Percentiles rank a stretch among this genome's conserved stretches.
These are phyloP conservation scores for Parnassius glacialis DNA, from an alignment of 2,888 invertebrate species.

Conservation along the genomic window DNA sequence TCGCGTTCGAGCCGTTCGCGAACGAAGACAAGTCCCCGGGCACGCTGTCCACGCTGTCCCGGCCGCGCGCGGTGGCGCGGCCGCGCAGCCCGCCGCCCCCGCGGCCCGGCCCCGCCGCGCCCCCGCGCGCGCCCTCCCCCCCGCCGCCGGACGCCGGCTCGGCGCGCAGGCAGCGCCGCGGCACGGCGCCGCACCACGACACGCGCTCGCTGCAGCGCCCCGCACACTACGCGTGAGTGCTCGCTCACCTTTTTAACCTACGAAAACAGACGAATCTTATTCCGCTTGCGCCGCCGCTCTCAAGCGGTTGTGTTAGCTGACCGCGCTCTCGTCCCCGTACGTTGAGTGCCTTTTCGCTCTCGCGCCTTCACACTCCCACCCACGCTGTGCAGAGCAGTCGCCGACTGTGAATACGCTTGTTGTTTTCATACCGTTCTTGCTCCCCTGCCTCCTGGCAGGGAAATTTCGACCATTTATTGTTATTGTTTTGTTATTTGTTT, in stretches of 20 bases:
- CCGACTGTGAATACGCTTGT: no score
- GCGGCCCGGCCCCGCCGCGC: constrained; percentile 31
- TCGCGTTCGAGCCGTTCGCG: constrained; percentile 94
- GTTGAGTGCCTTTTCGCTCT: no score
- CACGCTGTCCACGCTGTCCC: constrained; percentile 50
- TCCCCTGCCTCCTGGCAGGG: no score
- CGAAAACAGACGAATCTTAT: no score
- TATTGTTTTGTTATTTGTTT: no score
- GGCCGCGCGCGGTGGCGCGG: constrained; percentile 28
- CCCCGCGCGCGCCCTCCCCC: constrained; percentile 46
- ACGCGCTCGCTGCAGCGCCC: constrained; percentile 84
- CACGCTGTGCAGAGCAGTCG: no score
- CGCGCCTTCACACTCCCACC: no score
- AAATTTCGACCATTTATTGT: no score
- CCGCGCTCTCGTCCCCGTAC: no score
- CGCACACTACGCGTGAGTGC: constrained; percentile 64
- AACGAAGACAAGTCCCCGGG: constrained; percentile 86
- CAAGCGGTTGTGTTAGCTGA: no score
- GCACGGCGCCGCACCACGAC: constrained; percentile 74
- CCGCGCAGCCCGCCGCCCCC: constrained; percentile 48
- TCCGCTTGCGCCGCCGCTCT: no score
- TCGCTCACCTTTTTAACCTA: background rate
- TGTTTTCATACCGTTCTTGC: no score
- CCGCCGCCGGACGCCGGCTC: constrained; percentile 44
- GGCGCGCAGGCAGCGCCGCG: constrained; percentile 19